Base-by-base conservation (phyloP, 2,888 invertebrate species). In the Chymomyza amoena region DNA sequence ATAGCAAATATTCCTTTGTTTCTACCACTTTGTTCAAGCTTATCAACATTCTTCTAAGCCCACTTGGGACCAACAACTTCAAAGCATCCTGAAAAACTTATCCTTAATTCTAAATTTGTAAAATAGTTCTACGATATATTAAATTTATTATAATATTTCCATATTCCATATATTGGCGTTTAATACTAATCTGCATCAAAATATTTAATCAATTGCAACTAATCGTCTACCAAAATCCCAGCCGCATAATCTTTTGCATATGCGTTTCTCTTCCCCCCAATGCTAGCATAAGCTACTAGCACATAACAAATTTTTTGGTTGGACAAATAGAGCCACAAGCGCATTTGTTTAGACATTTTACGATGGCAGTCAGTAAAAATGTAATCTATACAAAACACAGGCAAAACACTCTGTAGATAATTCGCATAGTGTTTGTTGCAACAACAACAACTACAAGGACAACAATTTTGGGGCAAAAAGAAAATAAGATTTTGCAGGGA, bases 321-420 rank as follows among this genome's bases (percentile, higher is more conserved):
- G 56, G 64, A 32, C 70, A 75, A 77, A 77, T 74, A 80, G 77
- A 74, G 77, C 73, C 69, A 60, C 67, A 66, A 64, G 70, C 73
- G 61, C 79, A 75, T 79, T 87, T 87, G 77, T 77, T 84, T 57
- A 62, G 20, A 54, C 61, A 75, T 75, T 86, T 84, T 72, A 45
- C 39, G 39, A 45, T 45, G 39, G 13, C 61, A 32, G 54, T 54
- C 54, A 16, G 16, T 54, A 18, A 54, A 54, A 18, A 7, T 54
- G n/a, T 20, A 54, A 20, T 20, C 16, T 20, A 54, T 54, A 54
- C 16, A 54, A 15, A 54, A 54, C 20, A 54, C 16, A 54, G 9
- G 18, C 20, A n/a, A 3, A n/a, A 3, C 16, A 13, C 54, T 20
- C 16, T 20, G 51, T 16, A 51, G n/a, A 51, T 16, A 51, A 51